Evolutionary conservation across 2,888 invertebrate genomes (phyloP).

Genomic region (Hipparchia semele): DNA sequence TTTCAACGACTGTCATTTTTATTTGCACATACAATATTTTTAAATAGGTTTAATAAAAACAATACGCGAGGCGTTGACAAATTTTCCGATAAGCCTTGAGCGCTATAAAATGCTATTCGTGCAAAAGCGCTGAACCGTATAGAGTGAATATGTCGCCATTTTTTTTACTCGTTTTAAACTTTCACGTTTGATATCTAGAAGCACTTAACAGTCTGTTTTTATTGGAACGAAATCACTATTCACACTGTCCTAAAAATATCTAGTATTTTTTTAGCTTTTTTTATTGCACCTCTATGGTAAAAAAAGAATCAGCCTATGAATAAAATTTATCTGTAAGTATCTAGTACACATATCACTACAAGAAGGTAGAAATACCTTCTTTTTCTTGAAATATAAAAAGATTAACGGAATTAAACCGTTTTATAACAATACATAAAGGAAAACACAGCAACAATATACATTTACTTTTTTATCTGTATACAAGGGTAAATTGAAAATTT

Average conservation of each 20-base stretch:
- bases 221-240: background rate
- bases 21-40: constrained; percentile 44
- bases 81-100: constrained; percentile 59
- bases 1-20: constrained; percentile 20
- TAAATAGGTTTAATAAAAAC: constrained; percentile 50
- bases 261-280: background rate
- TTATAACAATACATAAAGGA: too few relatives aligned
- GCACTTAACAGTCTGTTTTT: background rate
- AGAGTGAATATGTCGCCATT: constrained; percentile 42
- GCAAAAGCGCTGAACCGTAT: constrained; percentile 47
- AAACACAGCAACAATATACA: too few relatives aligned
- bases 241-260: background rate
- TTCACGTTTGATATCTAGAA: constrained; percentile 7
- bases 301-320: too few relatives aligned
- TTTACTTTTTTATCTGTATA: too few relatives aligned
- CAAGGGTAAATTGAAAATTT: too few relatives aligned
- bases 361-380: too few relatives aligned
- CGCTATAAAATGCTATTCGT: constrained; percentile 52
- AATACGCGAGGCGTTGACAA: constrained; percentile 50
- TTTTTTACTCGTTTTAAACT: constrained; percentile 37
- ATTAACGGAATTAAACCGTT: too few relatives aligned
- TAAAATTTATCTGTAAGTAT: too few relatives aligned
- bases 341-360: too few relatives aligned
- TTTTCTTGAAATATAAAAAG: too few relatives aligned
- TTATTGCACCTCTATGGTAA: too few relatives aligned